Base-by-base conservation (phyloP, 92 coral and sea anemone species). In the Virgularia gustaviana region DNA sequence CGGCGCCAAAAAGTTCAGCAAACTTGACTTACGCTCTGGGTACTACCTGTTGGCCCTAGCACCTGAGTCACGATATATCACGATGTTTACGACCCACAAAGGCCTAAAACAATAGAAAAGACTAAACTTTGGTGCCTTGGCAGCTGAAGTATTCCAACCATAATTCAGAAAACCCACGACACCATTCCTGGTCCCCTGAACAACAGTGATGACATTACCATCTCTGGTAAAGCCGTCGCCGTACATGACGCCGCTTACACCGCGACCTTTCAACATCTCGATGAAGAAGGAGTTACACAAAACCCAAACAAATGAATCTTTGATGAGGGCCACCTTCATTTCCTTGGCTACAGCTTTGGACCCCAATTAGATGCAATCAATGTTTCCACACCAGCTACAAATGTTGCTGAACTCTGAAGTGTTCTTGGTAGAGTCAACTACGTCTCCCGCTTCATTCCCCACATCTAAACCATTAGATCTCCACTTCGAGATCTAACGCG, bases 51-150 rank as follows among this genome's bases (percentile, higher is more conserved):
- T 78, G 15, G 76, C 57, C 30, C 55, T 78, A 5, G 75, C 75
- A 7, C 84, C 78, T 23, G 78, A 81, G 49, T 81, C 81, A 28
- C 3, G 85, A 31, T 57, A 81, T 37, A 74, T 73, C n/a, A 81
- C 81, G 29, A 81, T 77, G 3, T 81, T 81, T 36, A 27, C 70
- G 63, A 81, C 71, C 5, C 85, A 81, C 61, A 57, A 49, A 30
- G 75, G 75, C 31, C 81, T 77, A 13, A 42, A 45, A 22, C 29
- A 75, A 53, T 77, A 47, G 75, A 77, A 77, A 36, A 54, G 71
- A 43, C 58, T 81, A 78, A 81, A 58, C 71, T 73, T 81, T 54
- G 77, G 71, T 16, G 56, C 72, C 19, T 75, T 63, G 16, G 71
- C 77, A 7, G 71, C 77, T 15, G 76, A 81, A 55, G 36, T 73